Percentiles rank a stretch among this genome's conserved stretches.
phyloP scores from a whole-genome alignment of 2,888 invertebrate species.

The Euplagia quadripunctaria region DNA sequence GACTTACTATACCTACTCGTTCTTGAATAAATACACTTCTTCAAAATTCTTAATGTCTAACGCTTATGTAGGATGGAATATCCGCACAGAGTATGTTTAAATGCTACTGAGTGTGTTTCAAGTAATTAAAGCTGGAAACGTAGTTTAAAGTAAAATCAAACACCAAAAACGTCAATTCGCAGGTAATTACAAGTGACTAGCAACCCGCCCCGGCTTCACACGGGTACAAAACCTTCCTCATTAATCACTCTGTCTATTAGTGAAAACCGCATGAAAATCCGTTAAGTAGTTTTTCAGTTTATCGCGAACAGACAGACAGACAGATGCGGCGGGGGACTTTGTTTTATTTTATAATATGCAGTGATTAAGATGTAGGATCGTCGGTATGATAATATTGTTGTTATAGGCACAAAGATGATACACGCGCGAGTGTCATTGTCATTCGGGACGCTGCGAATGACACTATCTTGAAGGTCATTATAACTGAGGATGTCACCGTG shows the following conservation, averaged over 20 bases:
- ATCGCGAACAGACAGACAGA: too few species aligned
- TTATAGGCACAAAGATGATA: slow-evolving; percentile 30
- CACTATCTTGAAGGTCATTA: slow-evolving; percentile 63
- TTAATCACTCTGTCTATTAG: too few species aligned
- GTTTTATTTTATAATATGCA: too few species aligned
- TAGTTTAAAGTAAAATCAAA: not conserved
- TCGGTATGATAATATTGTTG: slow-evolving; percentile 9
- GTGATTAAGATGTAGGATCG: slow-evolving; percentile 6
- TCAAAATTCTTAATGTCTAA: not conserved
- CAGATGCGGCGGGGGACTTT: too few species aligned
- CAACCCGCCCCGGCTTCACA: too few species aligned
- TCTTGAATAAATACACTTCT: slow-evolving; percentile 27
- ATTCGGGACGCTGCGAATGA: slow-evolving; percentile 52
- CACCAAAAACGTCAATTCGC: not conserved
- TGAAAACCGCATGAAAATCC: too few species aligned
- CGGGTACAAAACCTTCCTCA: too few species aligned
- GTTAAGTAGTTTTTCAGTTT: too few species aligned
- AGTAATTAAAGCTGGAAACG: not conserved
- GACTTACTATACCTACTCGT: slow-evolving; percentile 32
- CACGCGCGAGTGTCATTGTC: slow-evolving; percentile 46
- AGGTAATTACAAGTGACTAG: not conserved
- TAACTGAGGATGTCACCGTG: slow-evolving; percentile 60
- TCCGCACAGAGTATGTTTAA: not conserved
- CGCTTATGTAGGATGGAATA: not conserved
- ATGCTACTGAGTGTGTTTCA: not conserved